Percentiles rank a stretch among this genome's conserved stretches.
Conservation (phyloP, 1,140 invertebrate species). For the Euglossa dilemma region DNA sequence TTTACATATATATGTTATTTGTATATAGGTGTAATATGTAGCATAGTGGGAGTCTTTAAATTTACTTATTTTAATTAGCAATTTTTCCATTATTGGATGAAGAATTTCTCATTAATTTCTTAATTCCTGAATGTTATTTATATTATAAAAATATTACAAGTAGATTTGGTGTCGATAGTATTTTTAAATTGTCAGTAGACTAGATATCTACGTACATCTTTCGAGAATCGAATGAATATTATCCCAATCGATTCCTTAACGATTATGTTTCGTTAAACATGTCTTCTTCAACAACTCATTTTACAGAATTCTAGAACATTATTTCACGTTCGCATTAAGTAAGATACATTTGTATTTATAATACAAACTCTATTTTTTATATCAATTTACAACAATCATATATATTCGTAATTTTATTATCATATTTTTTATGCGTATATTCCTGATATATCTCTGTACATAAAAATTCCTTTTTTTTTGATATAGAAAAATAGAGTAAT, state of each 20-base stretch:
- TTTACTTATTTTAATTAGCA: not conserved
- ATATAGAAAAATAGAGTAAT: constrained; percentile 42
- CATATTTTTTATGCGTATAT: not conserved
- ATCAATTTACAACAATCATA: constrained; percentile 1
- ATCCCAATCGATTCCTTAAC: not conserved
- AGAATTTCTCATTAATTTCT: not conserved
- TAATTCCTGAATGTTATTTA: not conserved
- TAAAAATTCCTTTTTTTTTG: constrained; percentile 4
- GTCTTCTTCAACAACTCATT: too few relatives aligned
- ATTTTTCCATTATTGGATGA: not conserved
- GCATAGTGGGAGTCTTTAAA: not conserved
- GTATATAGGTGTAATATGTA: not conserved
- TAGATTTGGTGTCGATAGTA: not conserved
- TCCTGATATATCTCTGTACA: constrained; percentile 12
- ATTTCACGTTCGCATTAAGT: not conserved
- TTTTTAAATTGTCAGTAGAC: not conserved
- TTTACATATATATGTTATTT: not conserved
- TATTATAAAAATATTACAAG: not conserved
- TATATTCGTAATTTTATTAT: not conserved
- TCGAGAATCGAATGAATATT: not conserved
- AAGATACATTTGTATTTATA: not conserved
- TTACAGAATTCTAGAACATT: not conserved
- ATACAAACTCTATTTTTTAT: constrained; percentile 3
- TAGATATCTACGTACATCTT: not conserved
- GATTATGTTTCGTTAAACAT: not conserved